Base-by-base conservation (phyloP, 2,888 invertebrate genomes). In the Zygogramma bicolorata region DNA sequence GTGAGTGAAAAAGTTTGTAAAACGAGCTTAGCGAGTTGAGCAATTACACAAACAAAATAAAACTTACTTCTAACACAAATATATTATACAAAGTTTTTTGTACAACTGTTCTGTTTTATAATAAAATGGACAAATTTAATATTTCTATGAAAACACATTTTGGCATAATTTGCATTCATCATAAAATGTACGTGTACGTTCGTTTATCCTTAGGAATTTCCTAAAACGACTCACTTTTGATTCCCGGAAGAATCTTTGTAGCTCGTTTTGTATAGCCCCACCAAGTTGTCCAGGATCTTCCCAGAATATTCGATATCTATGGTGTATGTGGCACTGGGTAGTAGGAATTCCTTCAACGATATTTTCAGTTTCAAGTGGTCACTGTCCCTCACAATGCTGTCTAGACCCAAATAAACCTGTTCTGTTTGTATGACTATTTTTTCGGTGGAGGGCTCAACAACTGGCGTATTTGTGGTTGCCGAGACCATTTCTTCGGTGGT, bases 211-310 rank as follows among this genome's bases (percentile, higher is more conserved):
- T n/a, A n/a, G 38, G n/a, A 38, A 38, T 8, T 10, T 38, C n/a
- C 38, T 38, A 10, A 38, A 0, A 46, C n/a, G 10, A 81, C 81
- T 85, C 83, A 91, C 90, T 88, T 91, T 87, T 75, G 87, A 79
- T 87, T 88, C 40, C 87, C 88, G 53, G 84, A 76, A 15, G 84
- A 66, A 71, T 89, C 88, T 3, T 83, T 85, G 80, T 93, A 94
- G 53, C 89, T 89, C 77, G 91, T 92, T 80, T 90, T 89, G 82
- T 93, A 94, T 82, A 94, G 92, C 62, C 94, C 94, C 60, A 88
- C 89, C 71, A 92, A 85, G 1, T 91, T 88, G 80, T 92, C 90
- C n/a, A 89, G 89, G 25, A 92, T 89, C 20, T 81, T 83, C 10
- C 91, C 92, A 10, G 84, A 82, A 80, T 90, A 92, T 1, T 89